Evolutionary conservation across 2,113 vertebrate species (phyloP).

Genomic region (Argyrosomus japonicus): DNA sequence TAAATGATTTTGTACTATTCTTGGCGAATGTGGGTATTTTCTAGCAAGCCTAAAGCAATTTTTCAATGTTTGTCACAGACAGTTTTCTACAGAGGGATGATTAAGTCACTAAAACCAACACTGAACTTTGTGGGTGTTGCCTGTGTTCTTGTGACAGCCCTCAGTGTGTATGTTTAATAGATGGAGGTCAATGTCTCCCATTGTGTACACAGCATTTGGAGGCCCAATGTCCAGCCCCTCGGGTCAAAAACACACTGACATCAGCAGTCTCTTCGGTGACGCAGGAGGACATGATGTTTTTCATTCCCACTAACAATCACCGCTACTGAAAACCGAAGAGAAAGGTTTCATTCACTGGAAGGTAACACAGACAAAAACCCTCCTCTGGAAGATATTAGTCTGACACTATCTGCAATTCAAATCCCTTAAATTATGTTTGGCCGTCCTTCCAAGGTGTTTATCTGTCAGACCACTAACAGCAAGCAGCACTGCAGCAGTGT

Average conservation of each 20-base stretch:
- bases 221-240: conserved; percentile 28
- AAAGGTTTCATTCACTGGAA: conserved; percentile 58
- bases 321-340: conserved; percentile 16
- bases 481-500: not conserved
- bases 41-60: not conserved
- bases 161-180: conserved; percentile 24
- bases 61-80: not conserved
- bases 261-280: conserved; percentile 64
- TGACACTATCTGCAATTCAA: conserved; percentile 34
- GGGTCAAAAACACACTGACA: conserved; percentile 65
- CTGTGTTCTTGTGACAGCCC: conserved; percentile 16
- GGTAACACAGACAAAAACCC: conserved; percentile 15
- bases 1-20: not conserved
- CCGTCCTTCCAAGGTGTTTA: conserved; percentile 20
- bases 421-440: conserved; percentile 11
- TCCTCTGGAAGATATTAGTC: conserved; percentile 41
- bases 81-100: not conserved
- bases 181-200: conserved; percentile 66
- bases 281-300: conserved; percentile 68
- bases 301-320: conserved; percentile 42
- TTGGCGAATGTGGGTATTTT: not conserved
- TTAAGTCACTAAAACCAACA: conserved; percentile 36
- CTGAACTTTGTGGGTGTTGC: not conserved
- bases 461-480: conserved; percentile 6
- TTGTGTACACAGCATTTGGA: conserved; percentile 69